Base-by-base conservation (phyloP, 53 echinoderm and acorn worm species). In the Antedon mediterranea region DNA sequence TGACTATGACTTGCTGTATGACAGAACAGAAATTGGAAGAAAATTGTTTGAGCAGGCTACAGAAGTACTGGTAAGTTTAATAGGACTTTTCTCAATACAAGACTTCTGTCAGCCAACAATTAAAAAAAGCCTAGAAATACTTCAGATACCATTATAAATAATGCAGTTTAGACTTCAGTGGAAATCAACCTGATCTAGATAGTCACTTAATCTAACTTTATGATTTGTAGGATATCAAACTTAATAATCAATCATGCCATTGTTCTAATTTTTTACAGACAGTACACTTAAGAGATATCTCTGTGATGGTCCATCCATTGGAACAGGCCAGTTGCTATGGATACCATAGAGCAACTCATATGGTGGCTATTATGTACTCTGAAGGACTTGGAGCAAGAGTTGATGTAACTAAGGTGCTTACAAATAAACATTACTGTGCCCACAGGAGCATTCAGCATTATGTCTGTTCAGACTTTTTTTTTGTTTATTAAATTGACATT, bases 291-390 rank as follows among this genome's bases (percentile, higher is more conserved):
- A 43, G 57, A 31, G 78, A 32, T 7, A 78, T 86, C 6, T 77
- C 83, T 13, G 32, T 32, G 0, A 85, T 87, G 29, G 32, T 89
- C 8, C 37, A 80, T 28, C 33, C 84, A 34, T 43, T 94, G 29
- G 80, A 80, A 31, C 91, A 94, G 43, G 89, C 94, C 3, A 89
- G 91, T 87, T 94, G 94, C 84, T 89, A 87, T 87, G 91, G 87
- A 30, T 79, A 87, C 77, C 43, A 83, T 43, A 43, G 85, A 74
- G 89, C 91, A 2, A 72, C 91, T 11, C 82, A 89, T 72, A 82
- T 91, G 91, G 70, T 94, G 44, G 89, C 87, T 26, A 86, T 87
- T 4, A 75, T 91, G 29, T 89, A 91, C 70, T 72, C 74, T 26
- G 85, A 83, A 57, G 94, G 94, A 30, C 74, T 91, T 32, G 89